phyloP scores from a whole-genome alignment of 2,888 invertebrate species.

The Stratiomys singularior region DNA sequence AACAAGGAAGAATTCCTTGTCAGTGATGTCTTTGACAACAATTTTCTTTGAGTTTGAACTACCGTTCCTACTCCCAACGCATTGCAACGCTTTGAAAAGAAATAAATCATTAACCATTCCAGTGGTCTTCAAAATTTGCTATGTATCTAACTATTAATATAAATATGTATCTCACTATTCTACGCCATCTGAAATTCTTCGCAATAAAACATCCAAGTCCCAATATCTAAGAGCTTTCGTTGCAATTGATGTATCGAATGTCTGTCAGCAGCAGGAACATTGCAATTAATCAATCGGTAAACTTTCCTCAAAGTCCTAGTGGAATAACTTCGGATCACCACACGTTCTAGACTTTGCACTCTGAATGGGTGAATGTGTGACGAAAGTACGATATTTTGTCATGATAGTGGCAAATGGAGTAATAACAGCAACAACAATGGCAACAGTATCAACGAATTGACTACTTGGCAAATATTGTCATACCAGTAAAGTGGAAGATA shows the following conservation, averaged over 20 bases:
- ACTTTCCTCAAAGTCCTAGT: neutral
- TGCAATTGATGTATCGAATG: constrained; percentile 42
- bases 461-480: constrained; percentile 1
- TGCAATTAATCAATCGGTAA: constrained; percentile 42
- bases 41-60: no score
- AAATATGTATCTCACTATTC: no score
- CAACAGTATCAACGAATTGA: neutral
- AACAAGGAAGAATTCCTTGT: no score
- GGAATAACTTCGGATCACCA: neutral
- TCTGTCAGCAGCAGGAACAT: constrained; percentile 35
- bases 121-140: no score
- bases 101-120: no score
- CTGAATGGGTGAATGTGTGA: neutral
- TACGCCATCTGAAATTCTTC: neutral
- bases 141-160: no score
- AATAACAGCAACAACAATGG: neutral
- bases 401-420: neutral
- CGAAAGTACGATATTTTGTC: neutral
- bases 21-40: no score
- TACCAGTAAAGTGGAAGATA: neutral
- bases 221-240: constrained; percentile 19
- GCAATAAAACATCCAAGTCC: constrained; percentile 19
- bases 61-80: no score
- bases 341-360: neutral
- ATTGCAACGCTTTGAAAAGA: no score